phyloP scores from a whole-genome alignment of 2,888 invertebrate genomes.

The Strigamia maritima region DNA sequence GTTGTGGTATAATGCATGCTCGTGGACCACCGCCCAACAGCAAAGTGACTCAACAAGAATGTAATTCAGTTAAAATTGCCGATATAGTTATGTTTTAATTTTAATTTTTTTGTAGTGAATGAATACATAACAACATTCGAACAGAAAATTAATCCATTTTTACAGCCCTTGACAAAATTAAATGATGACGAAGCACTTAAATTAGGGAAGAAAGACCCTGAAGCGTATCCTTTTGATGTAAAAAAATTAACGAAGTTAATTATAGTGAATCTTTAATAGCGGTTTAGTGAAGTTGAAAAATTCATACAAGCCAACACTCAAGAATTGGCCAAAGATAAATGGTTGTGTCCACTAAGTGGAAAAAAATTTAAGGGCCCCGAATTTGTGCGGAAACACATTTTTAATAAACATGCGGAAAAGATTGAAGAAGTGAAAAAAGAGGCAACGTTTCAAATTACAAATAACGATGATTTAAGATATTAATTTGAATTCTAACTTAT shows the following conservation, averaged over 20 bases:
- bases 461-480: background rate
- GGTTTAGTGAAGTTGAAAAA: conserved; percentile 73
- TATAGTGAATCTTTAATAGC: background rate
- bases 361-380: conserved; percentile 99
- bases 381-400: conserved; percentile 96
- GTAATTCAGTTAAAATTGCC: conserved; percentile 45
- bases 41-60: conserved; percentile 59
- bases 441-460: conserved; percentile 54
- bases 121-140: conserved; percentile 67
- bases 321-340: conserved; percentile 95
- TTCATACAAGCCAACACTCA: conserved; percentile 94
- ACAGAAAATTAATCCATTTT: conserved; percentile 82
- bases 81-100: background rate
- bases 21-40: conserved; percentile 81
- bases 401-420: conserved; percentile 95
- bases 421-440: conserved; percentile 95
- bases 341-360: conserved; percentile 96
- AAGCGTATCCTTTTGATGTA: conserved; percentile 56
- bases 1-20: conserved; percentile 97
- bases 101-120: conserved; percentile 49
- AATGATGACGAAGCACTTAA: conserved; percentile 73
- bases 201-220: conserved; percentile 75
- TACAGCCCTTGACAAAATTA: conserved; percentile 69
- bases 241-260: background rate
- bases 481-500: background rate